Percentiles rank a stretch among this genome's conserved stretches.
These are phyloP conservation scores for Zygogramma bicolorata DNA, from an alignment of 2,888 invertebrate genomes.

Conservation along the genomic window DNA sequence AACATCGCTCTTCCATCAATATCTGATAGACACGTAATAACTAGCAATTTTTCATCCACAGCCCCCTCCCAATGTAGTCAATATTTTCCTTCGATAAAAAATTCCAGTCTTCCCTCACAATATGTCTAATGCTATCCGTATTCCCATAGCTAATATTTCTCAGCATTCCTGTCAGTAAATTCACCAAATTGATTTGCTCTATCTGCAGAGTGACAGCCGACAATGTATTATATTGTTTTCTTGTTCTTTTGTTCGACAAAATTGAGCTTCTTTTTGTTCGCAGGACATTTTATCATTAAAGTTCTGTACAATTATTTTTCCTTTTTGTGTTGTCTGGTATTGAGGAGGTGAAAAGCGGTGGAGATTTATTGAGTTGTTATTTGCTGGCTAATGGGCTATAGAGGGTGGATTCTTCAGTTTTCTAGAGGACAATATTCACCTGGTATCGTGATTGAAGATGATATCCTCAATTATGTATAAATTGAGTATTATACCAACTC, in stretches of 20 bases:
- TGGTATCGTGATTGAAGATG: no score
- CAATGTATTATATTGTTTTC: slow-evolving; percentile 60
- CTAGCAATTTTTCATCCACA: slow-evolving; percentile 17
- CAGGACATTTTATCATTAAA: slow-evolving; percentile 50
- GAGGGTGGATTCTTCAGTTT: background rate
- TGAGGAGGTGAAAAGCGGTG: background rate
- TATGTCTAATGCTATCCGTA: slow-evolving; percentile 41
- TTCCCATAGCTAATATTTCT: slow-evolving; percentile 49
- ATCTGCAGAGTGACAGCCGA: slow-evolving; percentile 56
- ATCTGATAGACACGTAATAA: background rate
- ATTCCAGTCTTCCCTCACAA: slow-evolving; percentile 33
- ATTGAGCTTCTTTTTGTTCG: slow-evolving; percentile 52
- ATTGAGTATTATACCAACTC: no score
- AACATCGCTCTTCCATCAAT: background rate
- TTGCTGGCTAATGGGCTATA: background rate
- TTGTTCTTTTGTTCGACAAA: slow-evolving; percentile 55
- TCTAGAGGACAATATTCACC: background rate
- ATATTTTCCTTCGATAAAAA: slow-evolving; percentile 23
- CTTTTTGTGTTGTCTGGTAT: slow-evolving; percentile 28
- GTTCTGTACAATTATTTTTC: slow-evolving; percentile 51
- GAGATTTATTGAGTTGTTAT: slow-evolving; percentile 1
- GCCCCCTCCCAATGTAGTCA: background rate
- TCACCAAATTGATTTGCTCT: slow-evolving; percentile 57
- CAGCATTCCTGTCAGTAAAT: slow-evolving; percentile 52
- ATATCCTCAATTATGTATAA: no score